These are phyloP conservation scores for Porphyrio hochstetteri DNA, from an alignment of 2,113 vertebrate genomes.

Conservation along the genomic window DNA sequence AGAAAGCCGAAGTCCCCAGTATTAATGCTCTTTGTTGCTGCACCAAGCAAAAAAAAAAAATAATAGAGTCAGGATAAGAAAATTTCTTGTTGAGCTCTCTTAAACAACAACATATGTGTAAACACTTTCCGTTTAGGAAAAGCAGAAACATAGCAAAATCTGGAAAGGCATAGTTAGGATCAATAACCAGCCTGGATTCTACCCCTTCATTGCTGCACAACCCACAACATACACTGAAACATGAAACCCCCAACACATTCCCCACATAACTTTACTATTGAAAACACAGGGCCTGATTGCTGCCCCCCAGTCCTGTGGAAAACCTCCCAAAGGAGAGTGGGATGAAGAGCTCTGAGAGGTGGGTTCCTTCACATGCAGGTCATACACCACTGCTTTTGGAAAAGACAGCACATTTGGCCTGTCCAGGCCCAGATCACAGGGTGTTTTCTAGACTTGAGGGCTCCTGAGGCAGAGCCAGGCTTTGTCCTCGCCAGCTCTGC, in stretches of 20 bases:
- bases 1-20: background rate
- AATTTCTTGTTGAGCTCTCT: background rate
- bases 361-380: rapidly evolving
- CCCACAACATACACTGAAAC: conserved; percentile 32
- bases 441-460: background rate
- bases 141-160: background rate
- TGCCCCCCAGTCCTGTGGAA: background rate
- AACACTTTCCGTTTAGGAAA: background rate
- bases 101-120: background rate
- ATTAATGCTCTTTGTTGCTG: background rate
- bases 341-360: background rate
- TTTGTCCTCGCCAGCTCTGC: background rate
- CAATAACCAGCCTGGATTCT: background rate
- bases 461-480: background rate
- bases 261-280: conserved; percentile 50
- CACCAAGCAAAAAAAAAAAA: background rate
- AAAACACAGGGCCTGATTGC: conserved; percentile 19
- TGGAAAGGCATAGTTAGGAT: background rate
- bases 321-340: background rate
- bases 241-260: conserved; percentile 57
- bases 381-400: background rate
- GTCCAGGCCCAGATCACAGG: background rate
- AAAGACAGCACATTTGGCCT: background rate
- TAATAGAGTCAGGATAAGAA: background rate
- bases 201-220: background rate